Conservation (phyloP, 2,888 invertebrate genomes). For the Pollenia amentaria region DNA sequence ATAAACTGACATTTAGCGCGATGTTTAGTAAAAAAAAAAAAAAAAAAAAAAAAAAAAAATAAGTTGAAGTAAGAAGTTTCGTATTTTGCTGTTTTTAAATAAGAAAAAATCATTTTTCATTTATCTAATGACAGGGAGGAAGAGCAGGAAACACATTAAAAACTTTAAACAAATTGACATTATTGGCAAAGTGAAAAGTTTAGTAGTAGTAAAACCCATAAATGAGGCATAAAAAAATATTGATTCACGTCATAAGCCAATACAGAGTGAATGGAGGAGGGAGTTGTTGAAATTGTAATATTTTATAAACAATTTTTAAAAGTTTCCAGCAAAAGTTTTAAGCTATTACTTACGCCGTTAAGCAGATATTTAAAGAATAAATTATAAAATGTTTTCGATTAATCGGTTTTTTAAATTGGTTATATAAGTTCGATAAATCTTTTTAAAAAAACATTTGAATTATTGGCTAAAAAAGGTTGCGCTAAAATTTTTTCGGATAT, state of each 20-base stretch:
- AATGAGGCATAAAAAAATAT: constrained; percentile 42
- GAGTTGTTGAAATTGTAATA: background rate
- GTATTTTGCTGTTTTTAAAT: constrained; percentile 34
- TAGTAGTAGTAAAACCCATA: background rate
- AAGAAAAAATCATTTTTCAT: constrained; percentile 26
- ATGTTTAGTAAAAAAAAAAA: background rate
- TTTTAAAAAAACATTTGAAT: no score
- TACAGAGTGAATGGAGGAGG: background rate
- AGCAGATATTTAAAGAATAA: no score
- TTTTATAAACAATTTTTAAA: no score
- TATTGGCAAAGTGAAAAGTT: constrained; percentile 31
- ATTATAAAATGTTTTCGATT: no score
- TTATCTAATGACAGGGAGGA: constrained; percentile 11
- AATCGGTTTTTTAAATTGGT: no score
- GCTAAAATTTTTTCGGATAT: no score
- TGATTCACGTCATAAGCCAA: background rate
- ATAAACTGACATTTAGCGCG: constrained; percentile 33
- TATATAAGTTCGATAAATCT: no score
- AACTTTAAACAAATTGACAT: constrained; percentile 23
- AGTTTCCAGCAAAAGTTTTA: no score
- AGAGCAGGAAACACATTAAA: background rate
- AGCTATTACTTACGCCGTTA: no score
- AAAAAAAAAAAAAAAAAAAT: background rate
- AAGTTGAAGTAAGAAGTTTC: constrained; percentile 7
- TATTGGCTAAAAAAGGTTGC: no score